phyloP scores from a whole-genome alignment of 2,888 invertebrate species.

The Campopleginae sp. region DNA sequence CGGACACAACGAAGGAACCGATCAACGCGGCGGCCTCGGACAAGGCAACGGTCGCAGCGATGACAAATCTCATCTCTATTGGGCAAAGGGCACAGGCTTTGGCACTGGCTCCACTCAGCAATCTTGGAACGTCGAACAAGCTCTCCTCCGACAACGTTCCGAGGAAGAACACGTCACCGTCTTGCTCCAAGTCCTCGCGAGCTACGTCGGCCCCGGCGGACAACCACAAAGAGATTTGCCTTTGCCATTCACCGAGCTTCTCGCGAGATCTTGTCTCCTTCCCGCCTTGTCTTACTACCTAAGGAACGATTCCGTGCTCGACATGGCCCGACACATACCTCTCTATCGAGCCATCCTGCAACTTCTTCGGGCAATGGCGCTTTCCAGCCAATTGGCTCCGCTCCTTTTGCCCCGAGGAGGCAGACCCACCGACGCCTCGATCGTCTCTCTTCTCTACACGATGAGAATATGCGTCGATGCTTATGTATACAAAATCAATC shows the following conservation, averaged over 20 bases:
- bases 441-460: slow-evolving; percentile 91
- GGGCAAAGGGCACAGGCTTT: slow-evolving; percentile 99
- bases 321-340: slow-evolving; percentile 98
- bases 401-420: slow-evolving; percentile 87
- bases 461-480: slow-evolving; percentile 97
- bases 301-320: slow-evolving; percentile 97
- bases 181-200: slow-evolving; percentile 92
- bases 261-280: slow-evolving; percentile 93
- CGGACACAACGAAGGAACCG: slow-evolving; percentile 84
- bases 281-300: slow-evolving; percentile 96
- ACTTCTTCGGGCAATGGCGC: slow-evolving; percentile 91
- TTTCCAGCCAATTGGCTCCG: slow-evolving; percentile 87
- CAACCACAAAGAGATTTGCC: slow-evolving; percentile 86
- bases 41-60: slow-evolving; percentile 83
- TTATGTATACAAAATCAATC: slow-evolving; percentile 92
- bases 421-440: slow-evolving; percentile 86
- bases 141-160: slow-evolving; percentile 93
- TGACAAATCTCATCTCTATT: slow-evolving; percentile 92
- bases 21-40: slow-evolving; percentile 77
- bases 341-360: slow-evolving; percentile 94
- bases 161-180: slow-evolving; percentile 98
- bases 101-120: slow-evolving; percentile 98
- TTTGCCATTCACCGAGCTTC: slow-evolving; percentile 89
- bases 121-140: slow-evolving; percentile 98
- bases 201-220: slow-evolving; percentile 93